Conservation (phyloP, 2,113 vertebrate species). For the Bufo gargarizans region DNA sequence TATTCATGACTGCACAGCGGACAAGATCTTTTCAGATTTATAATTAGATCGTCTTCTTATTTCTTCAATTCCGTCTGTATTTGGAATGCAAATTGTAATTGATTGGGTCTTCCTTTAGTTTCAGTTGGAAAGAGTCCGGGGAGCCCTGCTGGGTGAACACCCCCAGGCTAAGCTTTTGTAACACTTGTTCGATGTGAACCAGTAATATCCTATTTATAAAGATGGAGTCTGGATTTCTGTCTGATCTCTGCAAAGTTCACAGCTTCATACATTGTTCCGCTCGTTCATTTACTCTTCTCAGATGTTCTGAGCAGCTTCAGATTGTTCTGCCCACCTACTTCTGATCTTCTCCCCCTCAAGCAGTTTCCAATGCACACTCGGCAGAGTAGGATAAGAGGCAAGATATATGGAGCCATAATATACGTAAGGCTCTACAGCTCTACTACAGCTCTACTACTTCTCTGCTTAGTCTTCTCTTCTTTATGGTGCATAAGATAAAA, state of each 20-base stretch:
- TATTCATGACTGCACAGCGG: background rate
- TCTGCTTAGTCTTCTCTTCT: background rate
- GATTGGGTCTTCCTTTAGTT: background rate
- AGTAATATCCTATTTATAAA: slow-evolving; percentile 4
- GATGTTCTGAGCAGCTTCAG: slow-evolving; percentile 4
- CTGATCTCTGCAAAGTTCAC: slow-evolving; percentile 46
- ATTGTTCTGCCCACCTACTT: background rate
- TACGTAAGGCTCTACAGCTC: background rate
- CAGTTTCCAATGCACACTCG: background rate
- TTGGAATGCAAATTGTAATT: background rate
- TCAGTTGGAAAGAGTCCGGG: background rate
- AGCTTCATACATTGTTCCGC: slow-evolving; percentile 18
- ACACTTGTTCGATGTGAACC: slow-evolving; percentile 1
- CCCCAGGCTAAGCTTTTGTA: slow-evolving; percentile 35
- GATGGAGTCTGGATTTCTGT: slow-evolving; percentile 6
- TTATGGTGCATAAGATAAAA: background rate
- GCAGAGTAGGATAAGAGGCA: background rate
- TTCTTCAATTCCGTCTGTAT: background rate
- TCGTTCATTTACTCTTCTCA: slow-evolving; percentile 21
- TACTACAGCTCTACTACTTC: too few relatives aligned
- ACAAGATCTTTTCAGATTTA: background rate
- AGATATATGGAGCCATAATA: background rate
- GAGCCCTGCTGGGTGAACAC: background rate
- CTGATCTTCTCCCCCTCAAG: slow-evolving; percentile 18
- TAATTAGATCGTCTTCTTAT: background rate